Evolutionary conservation across 1,140 invertebrate species (phyloP), one percentile per base, ranked within the genome.

Genomic region (Cherax destructor): DNA sequence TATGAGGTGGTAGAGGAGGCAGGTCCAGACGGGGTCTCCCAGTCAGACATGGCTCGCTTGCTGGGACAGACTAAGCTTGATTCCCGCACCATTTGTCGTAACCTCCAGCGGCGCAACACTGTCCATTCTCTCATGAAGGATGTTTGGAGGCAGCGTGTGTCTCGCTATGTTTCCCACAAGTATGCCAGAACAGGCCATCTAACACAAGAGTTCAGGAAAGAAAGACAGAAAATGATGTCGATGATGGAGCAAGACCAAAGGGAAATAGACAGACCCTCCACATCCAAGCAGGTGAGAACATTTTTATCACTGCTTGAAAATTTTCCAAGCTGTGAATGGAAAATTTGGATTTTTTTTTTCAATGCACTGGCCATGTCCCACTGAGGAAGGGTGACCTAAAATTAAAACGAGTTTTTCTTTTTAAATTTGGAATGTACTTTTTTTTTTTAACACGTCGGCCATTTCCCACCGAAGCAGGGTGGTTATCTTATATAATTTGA

Each of bases 11-110:
- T 96, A 3, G 95, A 96, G 88, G 92, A 93, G 13, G 94, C 94
- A 61, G 94, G 94, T 69, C 93, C 93, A 0, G 93, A 95, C 50
- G 96, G 96, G 13, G 84, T 95, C 41, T 95, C 94, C 88, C 95
- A 96, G 94, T 93, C 93, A 24, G 94, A 95, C 78, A 92, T 96
- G 92, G 94, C 94, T 9, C 93, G 92, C 41, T 84, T 93, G n/a
- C 93, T 96, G 90, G 95, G 95, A 1, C 85, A 95, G 1, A 94
- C 95, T 1, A 95, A 95, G 92, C 93, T 96, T 0, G 95, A 96
- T 61, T 93, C 95, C 3, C 93, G 96, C 30, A 94, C 95, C 3
- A 92, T 96, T 65, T 93, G 95, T 52, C 94, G 95, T 52, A 95
- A 95, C 93, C 92, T 96, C 9, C 92, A 95, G 16, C 92, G 95